Evolutionary conservation across 2,797 vertebrate genomes (phyloP), one percentile per base, ranked within the genome.

Genomic region (Poliocrania exsul): DNA sequence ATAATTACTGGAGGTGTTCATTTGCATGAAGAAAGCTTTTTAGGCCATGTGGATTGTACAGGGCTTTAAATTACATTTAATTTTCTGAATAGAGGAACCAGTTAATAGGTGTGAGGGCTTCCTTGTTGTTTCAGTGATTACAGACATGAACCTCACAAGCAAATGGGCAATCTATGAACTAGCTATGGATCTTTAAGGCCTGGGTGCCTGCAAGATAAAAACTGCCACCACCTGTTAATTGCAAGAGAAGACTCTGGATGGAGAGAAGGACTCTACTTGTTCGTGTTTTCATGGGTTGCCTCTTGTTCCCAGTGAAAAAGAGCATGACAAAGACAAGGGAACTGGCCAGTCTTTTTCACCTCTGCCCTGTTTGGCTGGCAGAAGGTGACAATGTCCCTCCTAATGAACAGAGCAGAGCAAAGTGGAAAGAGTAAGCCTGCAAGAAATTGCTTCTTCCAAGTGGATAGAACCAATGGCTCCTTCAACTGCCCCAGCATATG

Each of bases 401-500:
- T 51, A 44, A 65, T 24, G 37, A 81, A 46, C 25, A 24, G 42
- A 73, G 31, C 24, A 84, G 23, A 81, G 49, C n/a, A 53, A 35
- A 66, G 25, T 4, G 1, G 19, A 26, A 66, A 54, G 38, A 72
- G 28, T 25, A 78, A 11, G 11, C 26, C 29, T 66, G n/a, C 19
- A 40, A 82, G n/a, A 79, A 79, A 50, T 20, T 31, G 10, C 33
- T 71, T 82, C 28, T 88, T 71, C 25, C 40, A 33, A 64, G 40
- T 11, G 11, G 11, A 47, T 33, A 33, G 33, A 75, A 24, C 8
- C 1, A 2, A 71, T 0, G 4, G 35, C 8, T 80, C n/a, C 44
- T 65, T 49, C 0, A 1, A 15, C 11, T 75, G 18, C 9, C 28
- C 42, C 9, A 13, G 28, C 18, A 47, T 2, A 2, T 3, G 37